Evolutionary conservation across 2,797 vertebrate genomes (phyloP), one percentile per base, ranked within the genome.

Genomic region (Crocidura indochinensis): DNA sequence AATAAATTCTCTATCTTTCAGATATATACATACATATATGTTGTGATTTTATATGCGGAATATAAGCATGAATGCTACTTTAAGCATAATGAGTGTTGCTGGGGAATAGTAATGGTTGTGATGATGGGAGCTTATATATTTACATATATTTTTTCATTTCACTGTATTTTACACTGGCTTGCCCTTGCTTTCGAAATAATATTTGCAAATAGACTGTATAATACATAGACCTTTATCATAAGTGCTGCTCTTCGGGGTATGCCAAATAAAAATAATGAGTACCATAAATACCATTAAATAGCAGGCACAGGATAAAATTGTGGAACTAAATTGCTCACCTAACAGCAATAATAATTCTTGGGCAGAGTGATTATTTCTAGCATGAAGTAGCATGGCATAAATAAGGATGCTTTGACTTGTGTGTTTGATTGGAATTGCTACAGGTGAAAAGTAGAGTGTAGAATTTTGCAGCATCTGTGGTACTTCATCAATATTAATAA

Each of bases 251-350:
- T 19, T 73, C 4, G 3, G n/a, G 26, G 19, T 31, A 85, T 85
- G 53, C 29, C 8, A 31, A 74, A 0, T 24, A 53, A 60, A 76
- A 14, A n/a, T 47, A 84, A 27, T 84, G 11, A 84, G 7, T 14
- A 78, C 1, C 17, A 56, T 46, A 49, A 92, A 46, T 79, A 83
- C 22, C 6, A 78, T 65, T 62, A 77, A 84, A 84, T 29, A 80
- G 7, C 3, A 89, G 38, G 74, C 8, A 78, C 51, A 38, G 53
- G 26, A 62, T 85, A 27, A 8, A 60, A 20, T 29, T 79, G 9
- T 56, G 14, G 24, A 86, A 7, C 11, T 68, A 62, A 79, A 80
- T 62, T n/a, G 75, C 29, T 88, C 49, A 72, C 6, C 6, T 19
- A 60, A 60, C 62, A 29, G 24, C 78, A 20, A 47, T 60, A 68